Base-by-base conservation (phyloP, 2,113 vertebrate species). In the Diphyllodes magnificus region DNA sequence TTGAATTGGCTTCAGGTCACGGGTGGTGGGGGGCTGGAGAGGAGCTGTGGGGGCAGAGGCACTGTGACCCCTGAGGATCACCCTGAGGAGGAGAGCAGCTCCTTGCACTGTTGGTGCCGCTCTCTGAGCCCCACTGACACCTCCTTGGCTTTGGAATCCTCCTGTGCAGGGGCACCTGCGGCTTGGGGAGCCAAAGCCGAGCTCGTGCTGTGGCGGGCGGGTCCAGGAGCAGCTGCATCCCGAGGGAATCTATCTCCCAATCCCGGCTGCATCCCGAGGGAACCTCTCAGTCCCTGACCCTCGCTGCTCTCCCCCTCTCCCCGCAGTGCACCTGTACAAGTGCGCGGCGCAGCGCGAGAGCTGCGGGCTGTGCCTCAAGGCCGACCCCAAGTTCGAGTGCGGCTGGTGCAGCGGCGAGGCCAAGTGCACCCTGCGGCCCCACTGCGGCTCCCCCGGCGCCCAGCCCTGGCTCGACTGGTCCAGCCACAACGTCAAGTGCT, bases 291-390 rank as follows among this genome's bases (percentile, higher is more conserved):
- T 6, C 9, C 15, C 88, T 72, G 57, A 44, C 61, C 27, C 9
- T 60, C 33, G 6, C 23, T 4, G 31, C 21, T 2, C 7, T 49
- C 51, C 11, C 9, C 9, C 10, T 85, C 77, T 82, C 19, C 73
- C 94, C 31, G 35, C 98, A 99, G 99, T 99, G 83, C 98, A 99
- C 89, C 98, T 99, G 88, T 99, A 99, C 98, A 99, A 99, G 97
- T 99, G 99, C 3, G 98, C 98, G 0, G 99, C 99, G 13, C 99
- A 99, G 98, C 97, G 99, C 11, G 99, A 99, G 98, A 99, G 99
- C 98, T 99, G 99, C 5, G 99, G 99, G 75, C 98, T 99, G 93
- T 99, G 99, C 96, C 98, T 99, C 66, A 99, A 99, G 95, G 99
- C 99, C 0, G 97, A 99, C 78, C 98, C 98, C 97, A 99, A 99